Base-by-base conservation (phyloP, 2,888 invertebrate species). In the Adelognathus sp. region DNA sequence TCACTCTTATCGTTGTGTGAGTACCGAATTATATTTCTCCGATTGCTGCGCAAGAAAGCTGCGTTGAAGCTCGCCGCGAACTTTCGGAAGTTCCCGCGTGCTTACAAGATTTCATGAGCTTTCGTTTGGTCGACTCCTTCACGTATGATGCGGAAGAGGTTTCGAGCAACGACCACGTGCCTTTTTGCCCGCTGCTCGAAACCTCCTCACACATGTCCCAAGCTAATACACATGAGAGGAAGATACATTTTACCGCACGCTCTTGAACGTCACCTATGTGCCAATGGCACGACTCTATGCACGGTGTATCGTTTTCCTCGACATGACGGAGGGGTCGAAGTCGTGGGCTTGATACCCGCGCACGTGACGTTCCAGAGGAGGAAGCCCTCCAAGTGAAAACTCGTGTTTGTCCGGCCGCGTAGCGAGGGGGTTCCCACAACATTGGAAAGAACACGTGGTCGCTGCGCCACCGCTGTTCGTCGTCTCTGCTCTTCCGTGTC, bases 381-480 rank as follows among this genome's bases (percentile, higher is more conserved):
- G 79, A 75, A 79, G 64, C 81, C 61, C 76, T 76, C 77, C 85
- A 84, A 90, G 90, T 90, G 88, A 88, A 90, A 90, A 90, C 83
- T 85, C 87, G 83, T 90, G 89, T 90, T 85, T 78, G n/a, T 61
- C 31, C 77, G 71, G n/a, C n/a, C n/a, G 74, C 11, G 56, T 31
- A 75, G 36, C 66, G 44, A 50, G 36, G 67, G 56, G 61, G 72
- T 67, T 66, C 54, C 61, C 18, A 33, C 41, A 41, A 27, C 33
- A 64, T 52, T 66, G 54, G 54, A 33, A 36, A 52, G 54, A 52
- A 69, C 81, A 76, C 79, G 79, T 78, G 78, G 80, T 74, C 66
- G 74, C 56, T 44, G 66, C 24, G 44, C 46, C 46, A 66, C 71
- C 54, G 56, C 72, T 4, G n/a, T n/a, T n/a, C n/a, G 18, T 70